Base-by-base conservation (phyloP, 1,140 invertebrate species). In the Aphelenchoides fujianensis region DNA sequence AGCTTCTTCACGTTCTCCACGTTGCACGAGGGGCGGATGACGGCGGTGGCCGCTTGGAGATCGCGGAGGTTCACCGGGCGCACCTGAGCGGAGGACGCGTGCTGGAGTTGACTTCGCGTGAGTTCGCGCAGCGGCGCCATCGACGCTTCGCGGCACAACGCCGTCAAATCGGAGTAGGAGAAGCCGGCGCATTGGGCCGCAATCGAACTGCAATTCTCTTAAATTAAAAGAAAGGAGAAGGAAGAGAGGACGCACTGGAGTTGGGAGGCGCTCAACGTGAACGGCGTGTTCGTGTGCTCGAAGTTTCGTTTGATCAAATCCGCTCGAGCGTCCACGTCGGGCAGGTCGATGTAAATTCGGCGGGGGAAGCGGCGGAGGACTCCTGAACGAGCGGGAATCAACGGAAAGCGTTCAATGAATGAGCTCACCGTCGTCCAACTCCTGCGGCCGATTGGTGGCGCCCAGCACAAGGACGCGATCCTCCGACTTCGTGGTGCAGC, bases 401-500 rank as follows among this genome's bases (percentile, higher is more conserved):
- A 91, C 30, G 96, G 89, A 48, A 48, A 48, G 72, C 94, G 92
- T 0, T 94, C 94, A 23, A 55, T 94, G 88, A 73, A 93, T 70
- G 30, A 79, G 57, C 52, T 92, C 92, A 12, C 92, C 94, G 85
- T 96, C 93, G 85, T 97, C 94, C 2, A 97, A 84, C 82, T 97
- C 94, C 71, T 95, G 92, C 0, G 94, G 94, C 94, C 86, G 86
- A 87, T 98, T n/a, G 1, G 96, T 98, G 23, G 96, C 96, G 35
- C 94, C 96, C 89, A 98, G 93, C 0, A 98, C 92, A 9, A 98
- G 88, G 59, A 98, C 90, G 70, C 92, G 88, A 82, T 97, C 94
- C 30, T 96, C 93, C 0, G 89, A 88, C 84, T 89, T 69, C 30
- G 67, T 55, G 72, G 81, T 84, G 80, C 89, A 89, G 69, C 86